Evolutionary conservation across 2,797 vertebrate genomes (phyloP).

Genomic region (Percopsis omiscomaycus): DNA sequence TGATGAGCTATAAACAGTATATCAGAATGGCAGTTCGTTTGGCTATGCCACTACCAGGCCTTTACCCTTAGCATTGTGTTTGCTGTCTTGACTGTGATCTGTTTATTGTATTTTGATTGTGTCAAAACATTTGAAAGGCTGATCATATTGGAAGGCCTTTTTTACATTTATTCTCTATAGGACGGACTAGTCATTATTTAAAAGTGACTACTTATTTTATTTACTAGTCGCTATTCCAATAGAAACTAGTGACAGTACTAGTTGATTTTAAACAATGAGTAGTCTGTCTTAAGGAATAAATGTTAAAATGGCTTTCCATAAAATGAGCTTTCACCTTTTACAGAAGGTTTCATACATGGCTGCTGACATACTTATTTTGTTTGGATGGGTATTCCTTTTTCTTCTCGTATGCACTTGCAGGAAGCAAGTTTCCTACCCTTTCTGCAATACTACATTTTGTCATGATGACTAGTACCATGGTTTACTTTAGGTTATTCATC

Average conservation of each 20-base stretch:
- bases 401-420: constrained; percentile 11
- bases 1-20: constrained; percentile 11
- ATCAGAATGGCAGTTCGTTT: constrained; percentile 28
- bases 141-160: no score
- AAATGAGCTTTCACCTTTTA: constrained; percentile 36
- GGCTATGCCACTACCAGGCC: constrained; percentile 24
- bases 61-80: constrained; percentile 27
- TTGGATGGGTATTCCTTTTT: constrained; percentile 13
- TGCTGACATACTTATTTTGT: constrained; percentile 21
- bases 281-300: no score
- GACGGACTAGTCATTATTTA: no score
- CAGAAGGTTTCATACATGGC: constrained; percentile 19
- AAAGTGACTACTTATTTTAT: no score
- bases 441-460: constrained; percentile 30
- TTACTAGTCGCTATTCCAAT: no score
- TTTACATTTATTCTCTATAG: no score
- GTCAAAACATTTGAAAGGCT: constrained; percentile 33
- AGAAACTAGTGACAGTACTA: no score
- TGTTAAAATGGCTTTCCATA: no score
- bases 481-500: constrained; percentile 15
- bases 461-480: constrained; percentile 12
- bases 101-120: constrained; percentile 30
- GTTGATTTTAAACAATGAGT: no score
- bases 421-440: constrained; percentile 6
- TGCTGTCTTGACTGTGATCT: constrained; percentile 33